Evolutionary conservation across 1,140 invertebrate species (phyloP).

Genomic region (Hirudo medicinalis): DNA sequence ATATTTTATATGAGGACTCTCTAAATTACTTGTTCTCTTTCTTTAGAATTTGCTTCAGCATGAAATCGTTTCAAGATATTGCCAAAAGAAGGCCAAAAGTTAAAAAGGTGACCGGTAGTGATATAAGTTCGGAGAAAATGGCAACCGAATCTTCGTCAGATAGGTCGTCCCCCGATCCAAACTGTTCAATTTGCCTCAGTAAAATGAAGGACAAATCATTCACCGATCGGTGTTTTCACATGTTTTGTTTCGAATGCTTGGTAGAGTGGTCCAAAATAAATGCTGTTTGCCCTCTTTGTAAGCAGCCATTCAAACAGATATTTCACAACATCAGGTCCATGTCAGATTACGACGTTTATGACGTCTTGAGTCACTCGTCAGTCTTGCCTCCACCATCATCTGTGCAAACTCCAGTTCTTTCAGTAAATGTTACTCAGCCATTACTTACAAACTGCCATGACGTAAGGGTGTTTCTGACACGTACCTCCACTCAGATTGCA

Average conservation of each 20-base stretch:
- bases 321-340: conserved; percentile 78
- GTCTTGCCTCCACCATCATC: background rate
- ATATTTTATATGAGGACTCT: no score
- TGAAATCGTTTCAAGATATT: no score
- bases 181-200: conserved; percentile 78
- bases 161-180: conserved; percentile 35
- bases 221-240: conserved; percentile 77
- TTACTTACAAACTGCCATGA: conserved; percentile 49
- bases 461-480: conserved; percentile 55
- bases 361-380: conserved; percentile 41
- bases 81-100: no score
- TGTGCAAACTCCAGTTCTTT: conserved; percentile 2
- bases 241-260: conserved; percentile 83
- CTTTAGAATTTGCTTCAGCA: no score
- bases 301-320: conserved; percentile 74
- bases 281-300: conserved; percentile 82
- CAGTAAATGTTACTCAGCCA: conserved; percentile 18
- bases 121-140: no score
- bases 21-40: no score
- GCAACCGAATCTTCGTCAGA: no score
- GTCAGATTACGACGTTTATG: conserved; percentile 73
- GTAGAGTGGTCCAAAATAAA: conserved; percentile 89
- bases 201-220: conserved; percentile 73
- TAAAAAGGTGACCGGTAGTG: no score
- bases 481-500: conserved; percentile 65